Conservation (phyloP, 1,140 invertebrate species). For the Homalodisca vitripennis region DNA sequence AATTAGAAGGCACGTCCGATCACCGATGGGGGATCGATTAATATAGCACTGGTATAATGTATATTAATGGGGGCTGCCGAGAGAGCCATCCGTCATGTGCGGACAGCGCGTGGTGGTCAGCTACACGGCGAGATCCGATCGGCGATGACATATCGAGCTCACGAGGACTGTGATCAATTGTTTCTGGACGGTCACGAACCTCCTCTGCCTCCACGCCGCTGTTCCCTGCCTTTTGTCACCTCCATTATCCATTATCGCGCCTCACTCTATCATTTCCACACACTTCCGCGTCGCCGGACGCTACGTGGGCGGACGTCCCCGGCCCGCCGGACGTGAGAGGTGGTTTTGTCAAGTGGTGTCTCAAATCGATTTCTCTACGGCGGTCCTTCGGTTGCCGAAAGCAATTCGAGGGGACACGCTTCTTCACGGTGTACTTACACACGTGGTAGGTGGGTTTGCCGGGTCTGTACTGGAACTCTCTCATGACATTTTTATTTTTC, state of each 20-base stretch:
- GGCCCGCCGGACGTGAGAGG: no score
- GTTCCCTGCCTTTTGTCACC: slow-evolving; percentile 5
- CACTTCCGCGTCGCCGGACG: slow-evolving; percentile 2
- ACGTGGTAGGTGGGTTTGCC: no score
- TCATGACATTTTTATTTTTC: no score
- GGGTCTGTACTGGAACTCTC: no score
- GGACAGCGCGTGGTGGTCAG: no score
- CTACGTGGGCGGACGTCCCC: slow-evolving; percentile 1
- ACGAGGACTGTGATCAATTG: no score
- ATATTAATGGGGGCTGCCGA: neutral
- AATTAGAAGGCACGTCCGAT: neutral
- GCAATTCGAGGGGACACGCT: neutral
- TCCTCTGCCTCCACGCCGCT: no score
- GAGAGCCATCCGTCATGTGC: neutral
- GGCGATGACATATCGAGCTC: no score
- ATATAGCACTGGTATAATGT: neutral
- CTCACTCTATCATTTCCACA: neutral
- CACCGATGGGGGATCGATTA: neutral
- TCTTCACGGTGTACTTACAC: no score
- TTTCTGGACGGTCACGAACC: neutral
- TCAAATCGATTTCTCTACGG: neutral
- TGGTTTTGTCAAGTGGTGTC: neutral
- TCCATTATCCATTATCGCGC: no score
- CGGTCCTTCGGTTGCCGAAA: neutral
- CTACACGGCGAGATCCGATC: no score